Conservation (phyloP, 2,888 invertebrate genomes). For the Timandra comae region DNA sequence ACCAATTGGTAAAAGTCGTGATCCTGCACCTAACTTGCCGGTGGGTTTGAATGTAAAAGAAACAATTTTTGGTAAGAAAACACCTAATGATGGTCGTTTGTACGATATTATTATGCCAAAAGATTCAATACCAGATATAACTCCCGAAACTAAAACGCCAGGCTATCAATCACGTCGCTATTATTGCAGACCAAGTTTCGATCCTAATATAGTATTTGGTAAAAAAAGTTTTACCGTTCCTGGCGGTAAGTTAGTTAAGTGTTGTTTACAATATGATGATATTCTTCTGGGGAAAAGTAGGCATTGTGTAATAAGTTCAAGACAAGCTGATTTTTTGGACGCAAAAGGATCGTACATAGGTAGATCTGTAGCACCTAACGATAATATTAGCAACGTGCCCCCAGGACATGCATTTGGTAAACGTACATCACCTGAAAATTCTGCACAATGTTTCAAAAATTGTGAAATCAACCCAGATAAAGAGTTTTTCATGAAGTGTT, state of each 20-base stretch:
- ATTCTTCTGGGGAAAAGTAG: constrained; percentile 31
- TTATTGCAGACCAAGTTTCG: constrained; percentile 40
- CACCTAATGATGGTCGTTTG: constrained; percentile 13
- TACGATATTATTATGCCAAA: constrained; percentile 36
- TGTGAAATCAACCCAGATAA: constrained; percentile 34
- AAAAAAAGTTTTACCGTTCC: no score
- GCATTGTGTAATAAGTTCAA: constrained; percentile 30
- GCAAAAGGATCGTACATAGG: constrained; percentile 34
- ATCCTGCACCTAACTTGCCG: constrained; percentile 31
- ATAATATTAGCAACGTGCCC: constrained; percentile 53
- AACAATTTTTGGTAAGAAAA: constrained; percentile 28
- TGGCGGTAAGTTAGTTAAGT: constrained; percentile 40
- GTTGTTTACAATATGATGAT: constrained; percentile 36
- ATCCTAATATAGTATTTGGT: constrained; percentile 47
- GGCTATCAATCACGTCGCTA: constrained; percentile 28
- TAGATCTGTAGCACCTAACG: constrained; percentile 41
- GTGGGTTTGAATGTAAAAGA: constrained; percentile 20
- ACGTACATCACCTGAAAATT: constrained; percentile 35
- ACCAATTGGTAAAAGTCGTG: constrained; percentile 23
- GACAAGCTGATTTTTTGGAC: constrained; percentile 40
- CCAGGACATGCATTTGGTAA: constrained; percentile 55
- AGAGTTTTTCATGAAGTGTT: constrained; percentile 45
- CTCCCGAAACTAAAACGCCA: constrained; percentile 19
- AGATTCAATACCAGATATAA: constrained; percentile 21
- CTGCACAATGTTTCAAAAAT: constrained; percentile 39